Evolutionary conservation across 2,113 vertebrate species (phyloP).

Genomic region (Mormyrus lacerda): DNA sequence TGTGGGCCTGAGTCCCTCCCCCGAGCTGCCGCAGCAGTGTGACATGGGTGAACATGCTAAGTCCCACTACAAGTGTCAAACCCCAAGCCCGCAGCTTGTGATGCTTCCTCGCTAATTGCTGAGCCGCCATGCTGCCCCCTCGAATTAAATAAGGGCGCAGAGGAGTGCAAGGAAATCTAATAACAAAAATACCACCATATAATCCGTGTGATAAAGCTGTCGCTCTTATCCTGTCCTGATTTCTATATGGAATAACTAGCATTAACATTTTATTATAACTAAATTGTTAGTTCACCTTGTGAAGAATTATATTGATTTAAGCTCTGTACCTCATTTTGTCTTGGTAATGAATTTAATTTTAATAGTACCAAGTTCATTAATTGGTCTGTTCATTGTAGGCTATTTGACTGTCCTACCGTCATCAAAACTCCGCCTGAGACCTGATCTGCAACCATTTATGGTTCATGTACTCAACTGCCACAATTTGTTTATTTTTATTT

Average conservation of each 20-base stretch:
- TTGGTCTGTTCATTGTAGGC: background rate
- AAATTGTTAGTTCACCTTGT: background rate
- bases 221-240: background rate
- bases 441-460: background rate
- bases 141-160: background rate
- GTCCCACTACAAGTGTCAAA: background rate
- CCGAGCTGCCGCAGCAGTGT: background rate
- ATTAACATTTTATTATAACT: background rate
- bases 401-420: background rate
- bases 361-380: background rate
- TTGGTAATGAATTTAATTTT: background rate
- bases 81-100: background rate
- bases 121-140: background rate
- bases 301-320: background rate
- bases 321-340: background rate
- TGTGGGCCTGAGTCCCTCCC: background rate
- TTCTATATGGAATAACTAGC: background rate
- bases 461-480: background rate
- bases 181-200: background rate
- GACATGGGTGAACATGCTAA: too few species aligned
- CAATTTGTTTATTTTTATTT: background rate
- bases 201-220: background rate
- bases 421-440: background rate
- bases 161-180: background rate
- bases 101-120: background rate